A percentile compares a stretch with the other conserved stretches of the same genome.
Conservation (phyloP, 37 sponge, comb jelly and placozoan species). For the Theonella swinhoei region DNA sequence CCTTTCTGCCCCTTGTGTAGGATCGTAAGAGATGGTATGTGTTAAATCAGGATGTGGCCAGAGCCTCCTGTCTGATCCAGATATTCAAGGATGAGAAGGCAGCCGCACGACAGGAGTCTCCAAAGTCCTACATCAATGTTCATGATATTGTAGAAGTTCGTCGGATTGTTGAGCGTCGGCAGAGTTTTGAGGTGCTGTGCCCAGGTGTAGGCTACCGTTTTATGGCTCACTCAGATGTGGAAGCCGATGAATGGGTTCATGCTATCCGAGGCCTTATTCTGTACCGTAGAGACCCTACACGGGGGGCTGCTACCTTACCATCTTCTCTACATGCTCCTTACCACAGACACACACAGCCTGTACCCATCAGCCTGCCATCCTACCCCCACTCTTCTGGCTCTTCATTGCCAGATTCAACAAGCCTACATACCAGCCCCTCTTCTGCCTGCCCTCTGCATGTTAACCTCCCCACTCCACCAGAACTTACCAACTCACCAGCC, state of each 20-base stretch:
- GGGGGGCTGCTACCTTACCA: neutral
- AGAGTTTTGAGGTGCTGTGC: slow-evolving; percentile 82
- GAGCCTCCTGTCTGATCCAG: slow-evolving; percentile 56
- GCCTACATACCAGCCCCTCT: slow-evolving; percentile 1
- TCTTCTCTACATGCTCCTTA: neutral
- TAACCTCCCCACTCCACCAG: slow-evolving; percentile 48
- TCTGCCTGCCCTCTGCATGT: neutral
- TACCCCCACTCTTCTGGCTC: neutral
- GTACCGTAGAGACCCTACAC: slow-evolving; percentile 59
- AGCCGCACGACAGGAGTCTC: slow-evolving; percentile 66
- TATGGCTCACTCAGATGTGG: slow-evolving; percentile 73
- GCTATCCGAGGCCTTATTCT: slow-evolving; percentile 34
- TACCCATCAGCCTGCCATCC: slow-evolving; percentile 11
- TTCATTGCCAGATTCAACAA: neutral
- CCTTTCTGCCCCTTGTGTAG: slow-evolving; percentile 13
- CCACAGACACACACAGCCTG: neutral
- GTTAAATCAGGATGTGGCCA: slow-evolving; percentile 41
- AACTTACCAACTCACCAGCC: neutral
- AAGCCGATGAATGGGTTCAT: slow-evolving; percentile 78
- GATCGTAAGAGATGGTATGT: slow-evolving; percentile 81
- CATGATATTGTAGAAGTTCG: slow-evolving; percentile 66
- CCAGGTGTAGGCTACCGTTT: slow-evolving; percentile 74
- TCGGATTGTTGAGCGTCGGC: slow-evolving; percentile 62
- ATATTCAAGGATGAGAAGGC: slow-evolving; percentile 83
- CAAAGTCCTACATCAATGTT: slow-evolving; percentile 71